Base-by-base conservation (phyloP, 2,888 invertebrate species). In the Ochropleura plecta region DNA sequence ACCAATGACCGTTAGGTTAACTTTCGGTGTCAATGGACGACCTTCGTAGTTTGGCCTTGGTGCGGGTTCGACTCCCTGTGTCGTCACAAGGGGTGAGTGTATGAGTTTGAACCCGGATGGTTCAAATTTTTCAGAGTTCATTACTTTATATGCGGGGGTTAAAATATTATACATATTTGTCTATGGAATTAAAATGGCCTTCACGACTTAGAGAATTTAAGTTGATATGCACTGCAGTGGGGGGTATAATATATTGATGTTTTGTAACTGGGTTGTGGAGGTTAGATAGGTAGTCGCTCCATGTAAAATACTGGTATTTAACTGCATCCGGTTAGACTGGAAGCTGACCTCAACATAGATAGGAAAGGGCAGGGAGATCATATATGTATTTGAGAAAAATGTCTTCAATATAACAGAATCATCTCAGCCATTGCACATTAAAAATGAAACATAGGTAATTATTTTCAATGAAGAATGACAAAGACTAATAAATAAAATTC, bases 21-120 rank as follows among this genome's bases (percentile, higher is more conserved):
- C 46, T 83, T 10, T 60, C 87, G 79, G 63, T 78, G 86, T 85
- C 86, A 86, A 85, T 48, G 87, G 30, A 80, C 86, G 86, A 70
- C 86, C 86, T 86, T 86, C 84, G 55, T 53, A 65, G 66, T 75
- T 71, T 83, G 83, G 85, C 86, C 86, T 86, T 86, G 86, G 71
- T 70, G 74, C 63, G 76, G 81, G 85, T 86, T 86, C 75, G 86
- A 85, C 16, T 82, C 86, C 86, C 80, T 42, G 72, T 85, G 79
- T 79, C 83, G 79, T 85, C 70, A 76, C 51, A 59, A 65, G 84
- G 84, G 85, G 83, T 85, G 86, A 85, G 71, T 55, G 66, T 69
- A 51, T 59, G 68, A 20, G 72, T 7, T 66, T 69, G 76, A 83
- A 85, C 86, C 79, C 76, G 85, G 82, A 84, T 59, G 49, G 70